Conservation (phyloP, 2,113 vertebrate species). For the Lota lota region DNA sequence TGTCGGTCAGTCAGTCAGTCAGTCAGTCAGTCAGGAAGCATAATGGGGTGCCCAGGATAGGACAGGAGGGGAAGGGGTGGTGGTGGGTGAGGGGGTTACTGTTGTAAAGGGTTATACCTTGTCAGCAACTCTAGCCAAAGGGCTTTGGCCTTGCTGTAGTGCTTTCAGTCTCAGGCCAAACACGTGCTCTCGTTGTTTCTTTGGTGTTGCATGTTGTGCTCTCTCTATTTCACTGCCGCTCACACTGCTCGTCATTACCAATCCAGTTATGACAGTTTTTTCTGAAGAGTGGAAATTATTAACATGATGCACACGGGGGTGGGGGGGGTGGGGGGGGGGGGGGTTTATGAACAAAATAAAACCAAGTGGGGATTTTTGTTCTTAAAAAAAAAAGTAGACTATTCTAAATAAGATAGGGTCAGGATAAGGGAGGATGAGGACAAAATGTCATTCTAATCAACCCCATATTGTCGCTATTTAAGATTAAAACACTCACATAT, state of each 20-base stretch:
- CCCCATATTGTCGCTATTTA: too few relatives aligned
- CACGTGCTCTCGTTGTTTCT: conserved; percentile 60
- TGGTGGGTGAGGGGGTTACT: conserved; percentile 36
- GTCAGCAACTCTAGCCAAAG: conserved; percentile 82
- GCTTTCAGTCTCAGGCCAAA: conserved; percentile 73
- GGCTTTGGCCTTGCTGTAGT: conserved; percentile 66
- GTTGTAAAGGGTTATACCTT: conserved; percentile 71
- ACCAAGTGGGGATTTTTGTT: neutral
- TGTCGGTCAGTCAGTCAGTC: conserved; percentile 6
- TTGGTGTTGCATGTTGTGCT: conserved; percentile 55
- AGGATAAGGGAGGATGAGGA: too few relatives aligned
- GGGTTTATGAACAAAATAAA: neutral
- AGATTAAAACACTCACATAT: too few relatives aligned
- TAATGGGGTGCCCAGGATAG: conserved; percentile 31
- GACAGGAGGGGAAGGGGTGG: conserved; percentile 38
- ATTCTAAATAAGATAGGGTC: too few relatives aligned
- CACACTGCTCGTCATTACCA: too few relatives aligned
- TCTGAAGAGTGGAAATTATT: too few relatives aligned
- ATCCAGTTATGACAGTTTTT: too few relatives aligned
- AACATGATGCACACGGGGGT: too few relatives aligned
- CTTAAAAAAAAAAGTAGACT: too few relatives aligned
- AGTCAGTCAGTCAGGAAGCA: conserved; percentile 27
- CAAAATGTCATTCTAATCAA: too few relatives aligned
- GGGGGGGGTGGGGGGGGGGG: too few relatives aligned
- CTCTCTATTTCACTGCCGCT: conserved; percentile 2